phyloP scores from a whole-genome alignment of 2,888 invertebrate genomes.

The Abrostola triplasia region DNA sequence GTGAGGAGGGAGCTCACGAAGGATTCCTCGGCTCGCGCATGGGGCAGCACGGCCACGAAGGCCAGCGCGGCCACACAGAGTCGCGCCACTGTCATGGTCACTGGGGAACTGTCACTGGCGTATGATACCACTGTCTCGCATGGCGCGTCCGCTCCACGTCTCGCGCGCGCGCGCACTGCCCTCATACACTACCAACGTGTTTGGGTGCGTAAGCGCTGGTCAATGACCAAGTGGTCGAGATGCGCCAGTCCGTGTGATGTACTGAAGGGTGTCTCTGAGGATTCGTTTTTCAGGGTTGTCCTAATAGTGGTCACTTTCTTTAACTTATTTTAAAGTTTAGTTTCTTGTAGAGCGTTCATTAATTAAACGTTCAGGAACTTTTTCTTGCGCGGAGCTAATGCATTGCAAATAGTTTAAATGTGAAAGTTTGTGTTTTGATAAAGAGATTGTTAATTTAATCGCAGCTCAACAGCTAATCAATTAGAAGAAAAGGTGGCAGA shows the following conservation, averaged over 20 bases:
- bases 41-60: slow-evolving; percentile 62
- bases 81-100: slow-evolving; percentile 73
- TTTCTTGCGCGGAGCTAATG: too few relatives aligned
- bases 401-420: too few relatives aligned
- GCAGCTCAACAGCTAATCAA: too few relatives aligned
- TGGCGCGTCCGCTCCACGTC: slow-evolving; percentile 72
- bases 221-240: slow-evolving; percentile 45
- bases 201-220: slow-evolving; percentile 55
- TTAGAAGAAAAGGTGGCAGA: too few relatives aligned
- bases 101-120: slow-evolving; percentile 63
- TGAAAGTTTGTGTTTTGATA: too few relatives aligned
- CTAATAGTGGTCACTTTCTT: too few relatives aligned
- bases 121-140: slow-evolving; percentile 65
- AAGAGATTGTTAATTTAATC: too few relatives aligned
- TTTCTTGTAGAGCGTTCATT: too few relatives aligned
- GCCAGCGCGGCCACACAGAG: slow-evolving; percentile 62
- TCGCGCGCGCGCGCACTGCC: slow-evolving; percentile 70
- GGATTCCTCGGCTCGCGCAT: slow-evolving; percentile 90
- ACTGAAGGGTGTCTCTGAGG: not conserved
- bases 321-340: too few relatives aligned
- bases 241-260: slow-evolving; percentile 5
- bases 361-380: too few relatives aligned
- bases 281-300: not conserved
- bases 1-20: slow-evolving; percentile 94
- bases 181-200: slow-evolving; percentile 76